Conservation (phyloP, 2,113 vertebrate species). For the Triplophysa dalaica region DNA sequence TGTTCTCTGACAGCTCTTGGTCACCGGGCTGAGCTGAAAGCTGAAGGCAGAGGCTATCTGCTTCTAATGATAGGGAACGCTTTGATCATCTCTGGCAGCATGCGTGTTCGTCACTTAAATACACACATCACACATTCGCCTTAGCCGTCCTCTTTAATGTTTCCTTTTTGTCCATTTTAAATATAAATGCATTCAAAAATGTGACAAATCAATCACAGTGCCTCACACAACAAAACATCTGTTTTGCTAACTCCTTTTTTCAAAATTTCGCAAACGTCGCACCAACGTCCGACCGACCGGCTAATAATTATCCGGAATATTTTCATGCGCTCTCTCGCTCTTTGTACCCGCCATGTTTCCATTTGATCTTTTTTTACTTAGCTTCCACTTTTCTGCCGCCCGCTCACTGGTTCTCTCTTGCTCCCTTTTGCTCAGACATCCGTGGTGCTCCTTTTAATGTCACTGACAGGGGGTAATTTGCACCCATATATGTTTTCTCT, state of each 20-base stretch:
- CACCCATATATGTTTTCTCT: slow-evolving; percentile 83
- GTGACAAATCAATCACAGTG: slow-evolving; percentile 48
- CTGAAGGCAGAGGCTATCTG: slow-evolving; percentile 51
- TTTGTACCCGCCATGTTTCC: slow-evolving; percentile 63
- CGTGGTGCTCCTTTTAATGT: slow-evolving; percentile 78
- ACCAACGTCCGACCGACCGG: slow-evolving; percentile 47
- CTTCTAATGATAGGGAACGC: slow-evolving; percentile 45
- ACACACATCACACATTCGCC: slow-evolving; percentile 25
- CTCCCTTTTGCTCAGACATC: slow-evolving; percentile 72
- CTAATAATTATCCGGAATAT: slow-evolving; percentile 75
- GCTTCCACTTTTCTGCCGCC: slow-evolving; percentile 70
- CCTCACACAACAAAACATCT: slow-evolving; percentile 47
- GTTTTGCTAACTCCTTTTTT: slow-evolving; percentile 31
- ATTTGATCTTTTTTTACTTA: slow-evolving; percentile 74
- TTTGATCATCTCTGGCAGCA: slow-evolving; percentile 43
- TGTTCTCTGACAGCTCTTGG: slow-evolving; percentile 47
- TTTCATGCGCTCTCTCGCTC: slow-evolving; percentile 59
- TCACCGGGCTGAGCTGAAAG: slow-evolving; percentile 49
- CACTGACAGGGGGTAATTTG: slow-evolving; percentile 83
- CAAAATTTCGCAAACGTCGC: slow-evolving; percentile 59
- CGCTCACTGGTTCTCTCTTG: slow-evolving; percentile 54
- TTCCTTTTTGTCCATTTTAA: slow-evolving; percentile 60
- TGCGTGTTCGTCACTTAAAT: slow-evolving; percentile 34
- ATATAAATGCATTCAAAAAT: slow-evolving; percentile 60
- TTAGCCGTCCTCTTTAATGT: slow-evolving; percentile 54